Conservation (phyloP, 1,140 invertebrate species). For the Colletes gigas region DNA sequence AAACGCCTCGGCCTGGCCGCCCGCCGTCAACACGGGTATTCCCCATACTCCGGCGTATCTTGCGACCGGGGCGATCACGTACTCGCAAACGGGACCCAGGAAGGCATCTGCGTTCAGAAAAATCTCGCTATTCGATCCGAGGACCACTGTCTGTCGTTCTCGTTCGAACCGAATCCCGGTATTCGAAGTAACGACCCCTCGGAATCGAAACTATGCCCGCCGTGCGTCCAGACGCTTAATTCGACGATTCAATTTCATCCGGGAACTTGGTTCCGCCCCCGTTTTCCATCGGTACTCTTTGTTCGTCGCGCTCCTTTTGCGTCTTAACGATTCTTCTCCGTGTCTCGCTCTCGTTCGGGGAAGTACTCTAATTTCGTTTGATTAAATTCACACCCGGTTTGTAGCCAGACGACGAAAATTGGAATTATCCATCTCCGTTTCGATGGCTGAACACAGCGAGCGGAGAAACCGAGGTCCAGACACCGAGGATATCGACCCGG, state of each 20-base stretch:
- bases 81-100: slow-evolving; percentile 95
- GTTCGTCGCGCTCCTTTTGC: no score
- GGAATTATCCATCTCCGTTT: neutral
- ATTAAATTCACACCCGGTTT: neutral
- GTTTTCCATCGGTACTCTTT: neutral
- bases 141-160: neutral
- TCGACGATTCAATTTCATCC: slow-evolving; percentile 39
- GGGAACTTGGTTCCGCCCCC: neutral
- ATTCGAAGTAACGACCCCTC: neutral
- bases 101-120: slow-evolving; percentile 87
- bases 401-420: neutral
- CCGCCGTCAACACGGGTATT: slow-evolving; percentile 92
- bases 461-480: no score
- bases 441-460: no score
- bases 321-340: no score
- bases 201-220: neutral
- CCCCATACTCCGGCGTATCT: slow-evolving; percentile 93
- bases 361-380: neutral
- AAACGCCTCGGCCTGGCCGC: slow-evolving; percentile 91
- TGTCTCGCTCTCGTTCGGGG: neutral
- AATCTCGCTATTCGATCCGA: neutral
- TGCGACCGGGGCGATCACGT: slow-evolving; percentile 94
- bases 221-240: slow-evolving; percentile 11
- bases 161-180: neutral
- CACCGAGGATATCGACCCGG: no score